Conservation (phyloP, 2,888 invertebrate genomes). For the Monopis laevigella region DNA sequence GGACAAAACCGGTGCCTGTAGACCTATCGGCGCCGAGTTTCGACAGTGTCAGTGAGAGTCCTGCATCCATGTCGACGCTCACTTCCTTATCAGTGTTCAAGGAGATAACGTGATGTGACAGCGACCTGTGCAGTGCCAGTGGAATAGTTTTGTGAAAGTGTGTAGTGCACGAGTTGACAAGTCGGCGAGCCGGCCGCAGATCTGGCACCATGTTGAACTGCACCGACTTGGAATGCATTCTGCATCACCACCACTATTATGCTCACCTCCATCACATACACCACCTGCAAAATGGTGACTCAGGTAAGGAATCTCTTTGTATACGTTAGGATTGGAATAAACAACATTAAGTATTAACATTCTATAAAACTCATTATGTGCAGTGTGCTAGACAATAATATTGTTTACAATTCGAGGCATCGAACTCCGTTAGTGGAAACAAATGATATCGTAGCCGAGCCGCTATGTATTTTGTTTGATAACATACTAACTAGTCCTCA, state of each 20-base stretch:
- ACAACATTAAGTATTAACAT: neutral
- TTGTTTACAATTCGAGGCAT: conserved; percentile 43
- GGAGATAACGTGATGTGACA: conserved; percentile 65
- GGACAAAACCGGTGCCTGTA: conserved; percentile 21
- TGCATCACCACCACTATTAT: conserved; percentile 79
- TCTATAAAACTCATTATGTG: conserved; percentile 5
- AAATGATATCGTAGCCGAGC: conserved; percentile 34
- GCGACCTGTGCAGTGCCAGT: conserved; percentile 41
- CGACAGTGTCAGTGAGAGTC: conserved; percentile 8
- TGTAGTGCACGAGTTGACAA: conserved; percentile 43
- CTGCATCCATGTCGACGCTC: conserved; percentile 24
- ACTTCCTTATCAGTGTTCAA: conserved; percentile 35
- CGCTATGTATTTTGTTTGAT: no score
- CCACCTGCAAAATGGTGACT: conserved; percentile 72
- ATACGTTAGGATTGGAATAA: neutral
- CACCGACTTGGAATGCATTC: conserved; percentile 80
- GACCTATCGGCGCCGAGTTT: conserved; percentile 46
- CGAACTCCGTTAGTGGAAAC: conserved; percentile 45
- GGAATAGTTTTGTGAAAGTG: conserved; percentile 65
- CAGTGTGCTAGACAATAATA: conserved; percentile 29
- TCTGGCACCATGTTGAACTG: conserved; percentile 75
- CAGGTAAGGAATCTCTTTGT: no score
- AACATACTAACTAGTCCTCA: no score
- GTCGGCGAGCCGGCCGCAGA: conserved; percentile 33
- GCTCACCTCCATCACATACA: conserved; percentile 77